These are phyloP conservation scores for Rhopalosiphum padi DNA, from an alignment of 1,140 invertebrate species.

Conservation along the genomic window DNA sequence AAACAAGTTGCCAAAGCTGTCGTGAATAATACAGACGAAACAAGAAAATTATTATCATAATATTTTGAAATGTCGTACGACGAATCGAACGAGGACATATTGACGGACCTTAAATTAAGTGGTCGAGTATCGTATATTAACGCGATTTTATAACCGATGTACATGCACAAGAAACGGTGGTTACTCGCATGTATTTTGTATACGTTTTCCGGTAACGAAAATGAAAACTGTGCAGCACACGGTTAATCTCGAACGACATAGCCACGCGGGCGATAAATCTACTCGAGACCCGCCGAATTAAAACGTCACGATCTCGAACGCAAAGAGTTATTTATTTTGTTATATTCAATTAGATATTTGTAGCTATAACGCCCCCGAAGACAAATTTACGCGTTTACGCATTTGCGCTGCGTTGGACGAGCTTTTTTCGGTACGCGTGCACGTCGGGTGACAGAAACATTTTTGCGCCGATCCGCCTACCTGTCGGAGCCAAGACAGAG, in stretches of 20 bases:
- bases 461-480: neutral
- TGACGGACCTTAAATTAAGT: neutral
- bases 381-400: no score
- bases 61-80: neutral
- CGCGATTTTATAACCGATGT: no score
- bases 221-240: neutral
- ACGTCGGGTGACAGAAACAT: neutral
- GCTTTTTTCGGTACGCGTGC: neutral
- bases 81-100: neutral
- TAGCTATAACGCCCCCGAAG: neutral
- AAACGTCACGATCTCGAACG: constrained; percentile 51
- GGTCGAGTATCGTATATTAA: no score
- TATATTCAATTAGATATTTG: constrained; percentile 44
- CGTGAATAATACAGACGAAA: no score
- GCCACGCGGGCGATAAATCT: constrained; percentile 27
- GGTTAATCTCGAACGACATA: constrained; percentile 14
- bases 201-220: neutral
- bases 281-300: constrained; percentile 24
- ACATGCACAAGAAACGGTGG: neutral
- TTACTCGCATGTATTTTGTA: neutral
- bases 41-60: no score
- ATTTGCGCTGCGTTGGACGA: neutral
- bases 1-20: no score
- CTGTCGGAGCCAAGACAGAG: neutral
- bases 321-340: constrained; percentile 15